Evolutionary conservation across 2,797 vertebrate species (phyloP), one percentile per base, ranked within the genome.

Genomic region (Sebastes hubbsi): DNA sequence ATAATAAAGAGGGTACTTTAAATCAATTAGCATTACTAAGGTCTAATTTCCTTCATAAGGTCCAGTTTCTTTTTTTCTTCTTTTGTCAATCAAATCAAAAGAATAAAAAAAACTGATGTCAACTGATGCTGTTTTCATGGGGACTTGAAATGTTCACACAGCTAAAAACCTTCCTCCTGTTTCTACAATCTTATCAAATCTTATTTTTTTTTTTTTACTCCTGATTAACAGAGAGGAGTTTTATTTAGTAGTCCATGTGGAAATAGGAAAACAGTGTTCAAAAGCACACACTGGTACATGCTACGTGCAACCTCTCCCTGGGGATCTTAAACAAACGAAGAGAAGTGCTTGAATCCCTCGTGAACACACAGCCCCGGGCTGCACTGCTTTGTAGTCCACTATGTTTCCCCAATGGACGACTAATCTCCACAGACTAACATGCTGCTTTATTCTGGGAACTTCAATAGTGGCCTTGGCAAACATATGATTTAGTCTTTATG

Each of bases 11-110:
- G 80, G 86, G 80, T 91, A 90, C 88, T 90, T 91, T 95, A 96
- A 95, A 77, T 58, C 92, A 95, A 95, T 96, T 96, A 96, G 91
- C 91, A 95, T 95, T 94, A 95, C 95, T 88, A 78, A 88, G 85
- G 69, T 93, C 87, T 94, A 94, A 96, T 96, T 97, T 96, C 91
- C 82, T 90, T 88, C 34, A n/a, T 20, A 25, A 60, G 55, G 78
- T 81, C 74, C 66, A 67, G 71, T 77, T 84, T 81, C 58, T 78
- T 85, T 86, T 63, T 63, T 82, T 69, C 54, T 65, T 52, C 75
- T 81, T 86, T 90, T 90, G 82, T 82, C 87, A 91, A 80, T 92
- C 85, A 88, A 82, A 78, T 78, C 30, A 59, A 54, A 78, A 52
- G 30, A 18, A 80, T 77, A 13, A 4, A 36, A 38, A 18, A 49